Percentiles rank a stretch among this genome's conserved stretches.
Conservation (phyloP, 2,797 vertebrate species). For the Pangasius larnaudii region DNA sequence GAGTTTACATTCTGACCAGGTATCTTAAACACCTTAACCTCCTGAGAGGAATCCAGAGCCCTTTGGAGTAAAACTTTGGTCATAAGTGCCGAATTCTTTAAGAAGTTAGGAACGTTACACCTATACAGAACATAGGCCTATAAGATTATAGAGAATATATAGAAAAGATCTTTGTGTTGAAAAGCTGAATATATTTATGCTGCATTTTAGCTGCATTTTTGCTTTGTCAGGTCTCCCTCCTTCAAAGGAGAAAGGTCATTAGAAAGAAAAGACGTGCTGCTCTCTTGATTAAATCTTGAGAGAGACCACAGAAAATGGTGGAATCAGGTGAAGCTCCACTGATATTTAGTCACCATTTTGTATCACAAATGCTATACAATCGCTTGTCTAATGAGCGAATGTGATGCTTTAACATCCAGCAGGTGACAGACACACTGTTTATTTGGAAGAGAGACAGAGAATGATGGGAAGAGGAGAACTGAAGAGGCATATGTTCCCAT, state of each 20-base stretch:
- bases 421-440: background rate
- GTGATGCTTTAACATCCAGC: background rate
- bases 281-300: background rate
- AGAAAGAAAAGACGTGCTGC: background rate
- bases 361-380: background rate
- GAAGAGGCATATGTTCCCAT: background rate
- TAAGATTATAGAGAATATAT: background rate
- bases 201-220: background rate
- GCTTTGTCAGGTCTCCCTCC: background rate
- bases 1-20: background rate
- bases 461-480: background rate
- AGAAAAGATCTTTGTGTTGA: background rate
- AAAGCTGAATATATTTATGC: background rate
- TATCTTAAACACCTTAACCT: background rate
- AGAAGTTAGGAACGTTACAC: background rate
- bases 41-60: background rate
- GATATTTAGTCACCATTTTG: background rate
- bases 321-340: background rate
- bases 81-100: background rate
- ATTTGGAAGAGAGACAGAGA: background rate
- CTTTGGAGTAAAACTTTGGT: background rate
- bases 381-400: background rate
- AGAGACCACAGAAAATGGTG: conserved; percentile 1
- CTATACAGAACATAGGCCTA: background rate
- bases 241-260: background rate